Conservation (phyloP, 2,113 vertebrate species). For the Megaceryle torquata region DNA sequence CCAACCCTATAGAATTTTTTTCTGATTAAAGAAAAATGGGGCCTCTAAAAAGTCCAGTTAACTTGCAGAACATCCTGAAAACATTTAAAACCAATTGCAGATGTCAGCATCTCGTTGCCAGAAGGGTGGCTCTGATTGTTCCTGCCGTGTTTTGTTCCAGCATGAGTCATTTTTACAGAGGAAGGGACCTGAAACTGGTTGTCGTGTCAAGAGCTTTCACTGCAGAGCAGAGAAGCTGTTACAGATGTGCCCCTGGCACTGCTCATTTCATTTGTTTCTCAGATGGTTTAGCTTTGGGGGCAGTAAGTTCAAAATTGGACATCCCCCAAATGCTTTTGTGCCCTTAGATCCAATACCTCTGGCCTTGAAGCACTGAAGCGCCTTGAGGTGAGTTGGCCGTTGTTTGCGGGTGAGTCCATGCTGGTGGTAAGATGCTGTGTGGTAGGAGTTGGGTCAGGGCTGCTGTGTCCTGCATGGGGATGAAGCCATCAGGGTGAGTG, state of each 20-base stretch:
- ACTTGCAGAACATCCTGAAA: not conserved
- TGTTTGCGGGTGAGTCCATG: accelerated
- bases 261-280: not conserved
- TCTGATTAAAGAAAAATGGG: not conserved
- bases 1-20: not conserved
- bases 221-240: not conserved
- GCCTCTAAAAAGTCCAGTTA: not conserved
- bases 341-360: not conserved
- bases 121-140: not conserved
- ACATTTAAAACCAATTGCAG: not conserved
- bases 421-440: not conserved
- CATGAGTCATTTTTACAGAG: not conserved
- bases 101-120: not conserved
- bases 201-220: accelerated
- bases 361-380: not conserved
- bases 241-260: not conserved
- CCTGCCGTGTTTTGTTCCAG: not conserved
- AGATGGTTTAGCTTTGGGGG: not conserved
- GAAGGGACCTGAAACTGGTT: not conserved
- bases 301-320: not conserved
- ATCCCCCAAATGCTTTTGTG: not conserved
- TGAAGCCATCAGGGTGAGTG: accelerated
- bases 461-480: accelerated
- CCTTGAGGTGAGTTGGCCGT: not conserved
- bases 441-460: not conserved